phyloP scores from a whole-genome alignment of 2,888 invertebrate genomes.

The Spisula solida region DNA sequence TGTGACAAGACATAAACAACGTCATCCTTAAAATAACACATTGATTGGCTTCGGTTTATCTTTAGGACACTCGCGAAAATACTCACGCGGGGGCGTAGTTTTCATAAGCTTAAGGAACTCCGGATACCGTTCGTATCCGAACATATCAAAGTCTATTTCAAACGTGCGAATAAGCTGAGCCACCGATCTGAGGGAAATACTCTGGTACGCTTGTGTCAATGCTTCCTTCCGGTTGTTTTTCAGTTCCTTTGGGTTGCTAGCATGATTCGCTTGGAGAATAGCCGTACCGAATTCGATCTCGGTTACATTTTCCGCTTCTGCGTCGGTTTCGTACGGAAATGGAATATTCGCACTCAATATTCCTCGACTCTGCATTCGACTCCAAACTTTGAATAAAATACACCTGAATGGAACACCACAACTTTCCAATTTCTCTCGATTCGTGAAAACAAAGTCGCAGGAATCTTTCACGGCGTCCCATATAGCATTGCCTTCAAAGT shows the following conservation, averaged over 20 bases:
- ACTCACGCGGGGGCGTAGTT: neutral
- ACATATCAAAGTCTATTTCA: constrained; percentile 69
- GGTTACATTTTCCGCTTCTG: constrained; percentile 51
- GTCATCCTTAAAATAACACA: too few relatives aligned
- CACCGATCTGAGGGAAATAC: constrained; percentile 44
- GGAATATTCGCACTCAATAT: constrained; percentile 61
- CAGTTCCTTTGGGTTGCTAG: constrained; percentile 35
- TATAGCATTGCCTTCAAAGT: constrained; percentile 44
- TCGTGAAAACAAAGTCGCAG: constrained; percentile 47
- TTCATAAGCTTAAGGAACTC: constrained; percentile 3
- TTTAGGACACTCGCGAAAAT: constrained; percentile 23
- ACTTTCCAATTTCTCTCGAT: constrained; percentile 41
- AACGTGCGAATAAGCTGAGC: constrained; percentile 55
- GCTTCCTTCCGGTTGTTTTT: constrained; percentile 62
- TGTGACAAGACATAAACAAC: too few relatives aligned
- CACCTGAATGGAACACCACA: constrained; percentile 63
- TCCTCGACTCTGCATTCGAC: constrained; percentile 70
- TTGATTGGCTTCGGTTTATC: too few relatives aligned
- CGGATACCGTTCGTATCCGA: constrained; percentile 65
- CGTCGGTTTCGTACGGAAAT: constrained; percentile 58
- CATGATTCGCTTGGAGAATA: constrained; percentile 43
- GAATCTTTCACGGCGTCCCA: constrained; percentile 46
- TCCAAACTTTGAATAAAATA: constrained; percentile 67
- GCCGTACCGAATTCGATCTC: constrained; percentile 45
- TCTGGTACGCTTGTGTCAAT: constrained; percentile 60